Conservation (phyloP, 1,140 invertebrate genomes). For the Aculops lycopersici region DNA sequence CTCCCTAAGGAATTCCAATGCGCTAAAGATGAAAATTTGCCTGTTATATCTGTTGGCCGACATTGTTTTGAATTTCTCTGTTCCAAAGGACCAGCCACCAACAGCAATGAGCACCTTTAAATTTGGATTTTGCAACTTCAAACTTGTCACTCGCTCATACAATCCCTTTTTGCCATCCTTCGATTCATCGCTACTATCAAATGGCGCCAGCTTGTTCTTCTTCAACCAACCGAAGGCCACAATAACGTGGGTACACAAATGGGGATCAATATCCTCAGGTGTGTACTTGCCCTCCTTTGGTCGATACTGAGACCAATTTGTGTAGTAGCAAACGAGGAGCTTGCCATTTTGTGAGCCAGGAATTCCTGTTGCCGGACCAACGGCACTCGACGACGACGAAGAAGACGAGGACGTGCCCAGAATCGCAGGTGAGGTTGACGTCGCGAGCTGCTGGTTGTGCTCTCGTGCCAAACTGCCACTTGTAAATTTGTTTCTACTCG, state of each 20-base stretch:
- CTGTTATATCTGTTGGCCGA: conserved; percentile 46
- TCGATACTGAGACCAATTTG: conserved; percentile 79
- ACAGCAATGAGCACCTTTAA: conserved; percentile 57
- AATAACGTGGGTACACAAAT: conserved; percentile 76
- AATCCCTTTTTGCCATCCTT: conserved; percentile 61
- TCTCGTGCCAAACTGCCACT: too few species aligned
- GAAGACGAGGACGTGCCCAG: too few species aligned
- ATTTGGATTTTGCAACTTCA: conserved; percentile 61
- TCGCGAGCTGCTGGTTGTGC: too few species aligned
- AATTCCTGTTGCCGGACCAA: too few species aligned
- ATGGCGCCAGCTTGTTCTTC: conserved; percentile 60
- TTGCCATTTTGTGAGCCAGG: neutral
- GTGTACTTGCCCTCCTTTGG: conserved; percentile 64
- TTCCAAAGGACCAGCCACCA: conserved; percentile 78
- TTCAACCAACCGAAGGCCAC: conserved; percentile 89
- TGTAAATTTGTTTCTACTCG: too few species aligned
- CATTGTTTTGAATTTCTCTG: conserved; percentile 78
- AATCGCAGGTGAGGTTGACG: too few species aligned
- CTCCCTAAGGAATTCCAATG: conserved; percentile 54
- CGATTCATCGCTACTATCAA: conserved; percentile 65
- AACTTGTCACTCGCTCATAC: conserved; percentile 42
- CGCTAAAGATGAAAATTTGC: conserved; percentile 70
- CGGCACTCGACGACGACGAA: too few species aligned
- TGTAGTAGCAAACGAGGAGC: neutral
- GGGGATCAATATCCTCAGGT: conserved; percentile 73